A percentile compares a stretch with the other conserved stretches of the same genome.
Conservation (phyloP, 2,888 invertebrate genomes). For the Arrhopalites spinosus region DNA sequence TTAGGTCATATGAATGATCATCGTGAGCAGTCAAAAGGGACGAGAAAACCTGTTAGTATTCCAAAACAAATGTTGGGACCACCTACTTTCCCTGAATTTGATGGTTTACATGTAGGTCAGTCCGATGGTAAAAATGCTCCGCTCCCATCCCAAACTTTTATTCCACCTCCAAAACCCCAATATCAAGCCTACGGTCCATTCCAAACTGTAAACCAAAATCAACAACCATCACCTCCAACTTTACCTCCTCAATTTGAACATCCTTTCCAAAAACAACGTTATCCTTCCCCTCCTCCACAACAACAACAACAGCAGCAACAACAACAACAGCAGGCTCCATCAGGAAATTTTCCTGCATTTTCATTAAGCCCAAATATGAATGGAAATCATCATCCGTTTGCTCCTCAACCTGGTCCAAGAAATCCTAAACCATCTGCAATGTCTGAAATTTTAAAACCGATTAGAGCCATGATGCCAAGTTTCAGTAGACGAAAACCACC, state of each 20-base stretch:
- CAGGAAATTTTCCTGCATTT: not conserved
- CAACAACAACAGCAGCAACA: not conserved
- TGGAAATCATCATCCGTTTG: not conserved
- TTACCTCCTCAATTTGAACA: not conserved
- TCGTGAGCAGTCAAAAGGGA: not conserved
- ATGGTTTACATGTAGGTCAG: not conserved
- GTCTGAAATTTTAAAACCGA: not conserved
- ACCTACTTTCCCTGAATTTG: slow-evolving; percentile 19
- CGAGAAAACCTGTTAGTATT: not conserved
- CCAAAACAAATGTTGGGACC: slow-evolving; percentile 31
- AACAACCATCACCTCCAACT: not conserved
- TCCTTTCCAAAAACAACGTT: not conserved
- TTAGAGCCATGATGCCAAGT: not conserved
- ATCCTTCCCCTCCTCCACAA: not conserved
- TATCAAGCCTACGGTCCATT: slow-evolving; percentile 29
- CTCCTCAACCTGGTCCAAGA: not conserved
- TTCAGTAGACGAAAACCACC: not conserved
- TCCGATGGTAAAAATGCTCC: not conserved
- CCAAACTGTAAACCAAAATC: not conserved
- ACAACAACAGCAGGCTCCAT: not conserved
- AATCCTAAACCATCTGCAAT: slow-evolving; percentile 6
- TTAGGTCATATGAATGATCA: not conserved
- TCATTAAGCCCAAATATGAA: not conserved
- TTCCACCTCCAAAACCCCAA: slow-evolving; percentile 32
- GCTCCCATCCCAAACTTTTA: slow-evolving; percentile 21